Base-by-base conservation (phyloP, 2,113 vertebrate genomes). In the Quiscalus mexicanus region DNA sequence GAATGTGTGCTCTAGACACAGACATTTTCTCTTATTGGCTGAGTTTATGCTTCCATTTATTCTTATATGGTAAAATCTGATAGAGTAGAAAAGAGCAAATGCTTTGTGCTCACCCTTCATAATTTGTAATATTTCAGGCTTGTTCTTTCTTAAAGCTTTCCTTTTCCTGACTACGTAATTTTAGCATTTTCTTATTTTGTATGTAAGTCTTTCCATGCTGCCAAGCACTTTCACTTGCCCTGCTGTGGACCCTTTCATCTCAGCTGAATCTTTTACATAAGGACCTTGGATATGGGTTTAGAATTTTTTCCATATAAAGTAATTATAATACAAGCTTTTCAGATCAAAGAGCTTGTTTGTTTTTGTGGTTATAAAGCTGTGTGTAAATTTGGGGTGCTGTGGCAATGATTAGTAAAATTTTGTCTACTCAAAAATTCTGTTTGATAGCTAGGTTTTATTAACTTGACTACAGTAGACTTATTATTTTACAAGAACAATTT, bases 261-360 rank as follows among this genome's bases (percentile, higher is more conserved):
- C 75, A 28, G 33, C 39, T 78, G 87, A 95, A 84, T 84, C 64
- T 87, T 90, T 89, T 84, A 44, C 37, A 15, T 82, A 63, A 71
- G 93, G 64, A 78, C 64, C 73, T 75, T 35, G 5, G 64, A 81
- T 92, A 89, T 17, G 68, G 28, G 6, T 81, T 59, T 84, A 94
- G 47, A 52, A 71, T 41, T 89, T 95, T 79, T 86, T 87, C 79
- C 59, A 35, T 94, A 63, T 88, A 90, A 91, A 91, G 42, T 83
- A 60, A 78, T 96, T 84, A 70, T 69, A 73, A 7, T 75, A 45
- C 50, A 80, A 88, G 71, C 75, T 83, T 85, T 94, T 93, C 52
- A 67, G 59, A 88, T 96, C 92, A 86, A 94, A 94, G 71, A 52
- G 28, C 42, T 84, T 68, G 71, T 92, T 96, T 93, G 30, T 84